Evolutionary conservation across 2,888 invertebrate species (phyloP).

Genomic region (Serripes groenlandicus): DNA sequence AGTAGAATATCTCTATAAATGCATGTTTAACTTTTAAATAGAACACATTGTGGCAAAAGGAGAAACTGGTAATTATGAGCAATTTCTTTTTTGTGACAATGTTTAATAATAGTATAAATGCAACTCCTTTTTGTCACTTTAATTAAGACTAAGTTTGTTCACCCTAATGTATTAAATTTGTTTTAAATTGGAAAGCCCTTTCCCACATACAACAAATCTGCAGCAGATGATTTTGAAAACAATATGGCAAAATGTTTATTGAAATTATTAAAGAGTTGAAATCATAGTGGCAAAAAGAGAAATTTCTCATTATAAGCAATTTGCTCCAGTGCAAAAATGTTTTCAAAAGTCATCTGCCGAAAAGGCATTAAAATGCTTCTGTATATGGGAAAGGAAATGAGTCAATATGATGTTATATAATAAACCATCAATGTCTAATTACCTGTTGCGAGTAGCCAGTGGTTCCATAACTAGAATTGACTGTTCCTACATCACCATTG

Average conservation of each 20-base stretch:
- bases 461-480: constrained; percentile 23
- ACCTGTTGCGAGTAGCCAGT: constrained; percentile 40
- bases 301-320: background rate
- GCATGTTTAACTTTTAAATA: too few relatives aligned
- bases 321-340: background rate
- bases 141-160: too few relatives aligned
- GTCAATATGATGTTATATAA: background rate
- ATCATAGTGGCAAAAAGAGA: too few relatives aligned
- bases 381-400: background rate
- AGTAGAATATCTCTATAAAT: too few relatives aligned
- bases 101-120: too few relatives aligned
- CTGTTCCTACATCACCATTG: constrained; percentile 37
- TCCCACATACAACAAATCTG: too few relatives aligned
- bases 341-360: background rate
- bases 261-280: too few relatives aligned
- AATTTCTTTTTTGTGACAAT: background rate
- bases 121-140: too few relatives aligned
- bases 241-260: too few relatives aligned
- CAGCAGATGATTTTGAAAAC: too few relatives aligned
- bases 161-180: too few relatives aligned
- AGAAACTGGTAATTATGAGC: background rate
- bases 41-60: background rate
- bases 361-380: background rate
- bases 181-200: too few relatives aligned
- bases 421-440: background rate